Base-by-base conservation (phyloP, 2,797 vertebrate genomes). In the Aeoliscus strigatus region DNA sequence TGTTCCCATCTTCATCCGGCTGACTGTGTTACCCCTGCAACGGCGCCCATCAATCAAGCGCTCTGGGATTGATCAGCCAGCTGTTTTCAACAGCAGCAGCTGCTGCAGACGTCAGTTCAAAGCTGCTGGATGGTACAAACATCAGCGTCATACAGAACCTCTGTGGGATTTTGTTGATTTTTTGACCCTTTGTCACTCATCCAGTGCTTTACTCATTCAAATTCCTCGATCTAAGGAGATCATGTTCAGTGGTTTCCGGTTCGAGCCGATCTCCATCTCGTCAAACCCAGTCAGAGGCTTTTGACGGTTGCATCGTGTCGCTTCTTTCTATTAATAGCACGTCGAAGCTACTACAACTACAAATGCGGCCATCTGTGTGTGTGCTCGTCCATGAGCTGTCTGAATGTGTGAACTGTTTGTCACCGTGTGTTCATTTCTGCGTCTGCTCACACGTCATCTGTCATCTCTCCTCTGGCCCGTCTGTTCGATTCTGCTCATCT, bases 401-500 rank as follows among this genome's bases (percentile, higher is more conserved):
- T 18, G 2, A 17, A 1, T 29, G 41, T 9, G 26, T 51, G 15
- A 17, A 28, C 23, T 17, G 16, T 53, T 29, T 54, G 41, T 38
- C 3, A 8, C 27, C 29, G 43, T 15, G 17, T 32, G 30, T 37
- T 32, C 4, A 8, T 9, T 32, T 54, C 8, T 36, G 27, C 4
- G n/a, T 47, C 29, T 14, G 26, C 33, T 59, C 14, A 4, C 39
- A 16, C 23, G 9, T 71, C 35, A 8, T 62, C 56, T 67, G 62
- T 61, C 61, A 25, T 66, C 59, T 57, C 8, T 18, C 27, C 42
- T 13, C 42, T 25, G 1, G 52, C 60, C 70, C 70, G 54, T 78
- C 70, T 67, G 68, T 74, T 53, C 62, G 28, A 44, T 41, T 17
- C 53, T 56, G 18, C 55, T 56, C n/a, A 3, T 54, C 49, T 58